Base-by-base conservation (phyloP, 1,140 invertebrate genomes). In the Dendroctonus ponderosae region DNA sequence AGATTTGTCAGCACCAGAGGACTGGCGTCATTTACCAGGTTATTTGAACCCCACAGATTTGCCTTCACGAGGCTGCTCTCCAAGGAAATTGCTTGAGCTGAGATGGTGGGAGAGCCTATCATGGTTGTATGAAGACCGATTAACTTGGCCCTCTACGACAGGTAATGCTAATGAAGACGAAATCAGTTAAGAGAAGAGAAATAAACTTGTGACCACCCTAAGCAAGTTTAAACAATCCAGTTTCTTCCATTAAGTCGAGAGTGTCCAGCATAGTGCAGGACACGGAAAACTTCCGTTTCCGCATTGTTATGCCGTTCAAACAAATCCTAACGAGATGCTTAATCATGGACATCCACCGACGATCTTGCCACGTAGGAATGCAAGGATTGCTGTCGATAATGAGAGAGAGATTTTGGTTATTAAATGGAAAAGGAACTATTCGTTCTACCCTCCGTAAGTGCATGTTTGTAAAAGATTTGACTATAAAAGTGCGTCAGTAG, bases 1-100 rank as follows among this genome's bases (percentile, higher is more conserved):
- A 41, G 56, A 56, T 8, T 67, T 76, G 11, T 73, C 77, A 40
- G 54, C 71, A 12, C 59, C 61, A 42, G 58, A 66, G 49, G 39
- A 68, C 4, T 81, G 78, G 77, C 44, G 68, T 15, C 73, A 81
- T 70, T 69, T 81, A 5, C 76, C 78, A 5, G 78, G 78, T 5
- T 53, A 66, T 11, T 38, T 70, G 38, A 82, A 81, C 66, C 78
- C 80, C 5, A 79, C 78, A 11, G 80, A 11, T 26, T 26, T 26
- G 26, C 11, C 72, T 11, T 62, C 75, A 46, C 11, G 78, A 48
- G 77, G 77, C 5, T 77, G 72, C 63, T 60, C 46, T 1, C 66
- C 71, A 0, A 64, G 66, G 51, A 66, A n/a, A 59, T 78, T 37
- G 15, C 15, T 51, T 15, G 49, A 51, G 8, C 15, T 14, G 49